A percentile compares a stretch with the other conserved stretches of the same genome.
phyloP scores from a whole-genome alignment of 2,888 invertebrate species.

The Acrocyrtus sp. region DNA sequence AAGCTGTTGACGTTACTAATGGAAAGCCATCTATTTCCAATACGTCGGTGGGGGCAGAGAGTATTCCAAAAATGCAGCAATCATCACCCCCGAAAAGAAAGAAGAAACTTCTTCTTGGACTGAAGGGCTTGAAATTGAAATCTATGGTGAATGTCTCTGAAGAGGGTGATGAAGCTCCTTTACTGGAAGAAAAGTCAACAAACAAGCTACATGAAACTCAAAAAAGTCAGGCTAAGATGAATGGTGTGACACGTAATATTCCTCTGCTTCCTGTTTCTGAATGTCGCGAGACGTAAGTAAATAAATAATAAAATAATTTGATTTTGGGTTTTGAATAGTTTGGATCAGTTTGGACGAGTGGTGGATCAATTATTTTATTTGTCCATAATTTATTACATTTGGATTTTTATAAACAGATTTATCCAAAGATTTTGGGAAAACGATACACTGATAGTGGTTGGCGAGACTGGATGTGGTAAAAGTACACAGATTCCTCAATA shows the following conservation, averaged over 20 bases:
- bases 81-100: neutral
- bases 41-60: neutral
- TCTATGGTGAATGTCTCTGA: neutral
- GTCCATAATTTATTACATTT: too few relatives aligned
- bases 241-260: neutral
- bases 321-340: too few relatives aligned
- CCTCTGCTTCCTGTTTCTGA: slow-evolving; percentile 19
- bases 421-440: slow-evolving; percentile 29
- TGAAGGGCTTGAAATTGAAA: neutral
- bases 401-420: slow-evolving; percentile 11
- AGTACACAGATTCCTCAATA: slow-evolving; percentile 99
- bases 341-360: too few relatives aligned
- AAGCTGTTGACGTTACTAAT: neutral
- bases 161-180: slow-evolving; percentile 11
- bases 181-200: neutral
- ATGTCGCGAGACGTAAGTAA: slow-evolving; percentile 31
- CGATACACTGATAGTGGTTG: slow-evolving; percentile 82
- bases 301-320: neutral
- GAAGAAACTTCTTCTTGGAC: neutral
- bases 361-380: too few relatives aligned
- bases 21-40: neutral
- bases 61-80: too few relatives aligned
- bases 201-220: neutral
- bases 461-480: slow-evolving; percentile 99
- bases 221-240: neutral